phyloP scores from a whole-genome alignment of 2,113 vertebrate species.

The Athene noctua region DNA sequence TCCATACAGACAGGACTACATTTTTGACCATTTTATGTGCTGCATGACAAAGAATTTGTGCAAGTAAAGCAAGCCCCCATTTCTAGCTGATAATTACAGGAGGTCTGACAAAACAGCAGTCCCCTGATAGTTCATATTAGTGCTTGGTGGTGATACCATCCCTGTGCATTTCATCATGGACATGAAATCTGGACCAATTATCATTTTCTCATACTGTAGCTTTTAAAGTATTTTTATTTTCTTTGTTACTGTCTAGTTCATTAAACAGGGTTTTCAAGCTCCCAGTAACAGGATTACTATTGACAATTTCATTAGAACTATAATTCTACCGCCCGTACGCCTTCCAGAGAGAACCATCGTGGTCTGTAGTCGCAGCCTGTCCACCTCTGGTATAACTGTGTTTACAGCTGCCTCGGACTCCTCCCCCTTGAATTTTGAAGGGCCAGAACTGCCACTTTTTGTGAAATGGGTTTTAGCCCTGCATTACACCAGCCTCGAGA shows the following conservation, averaged over 20 bases:
- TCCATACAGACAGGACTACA: background rate
- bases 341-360: slow-evolving; percentile 57
- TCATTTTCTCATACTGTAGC: slow-evolving; percentile 59
- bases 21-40: background rate
- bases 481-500: slow-evolving; percentile 17
- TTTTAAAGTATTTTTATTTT: slow-evolving; percentile 72
- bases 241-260: slow-evolving; percentile 72
- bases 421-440: slow-evolving; percentile 18
- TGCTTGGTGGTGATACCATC: slow-evolving; percentile 22
- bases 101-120: slow-evolving; percentile 10
- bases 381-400: slow-evolving; percentile 16
- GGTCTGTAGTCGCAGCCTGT: slow-evolving; percentile 57
- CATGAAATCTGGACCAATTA: slow-evolving; percentile 61
- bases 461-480: background rate
- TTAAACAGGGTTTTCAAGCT: slow-evolving; percentile 72
- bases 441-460: slow-evolving; percentile 48
- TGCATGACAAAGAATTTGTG: background rate
- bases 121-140: slow-evolving; percentile 6
- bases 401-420: slow-evolving; percentile 46
- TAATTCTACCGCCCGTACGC: slow-evolving; percentile 56
- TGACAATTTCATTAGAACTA: slow-evolving; percentile 74
- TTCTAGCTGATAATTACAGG: background rate
- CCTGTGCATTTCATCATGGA: slow-evolving; percentile 53
- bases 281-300: slow-evolving; percentile 71
- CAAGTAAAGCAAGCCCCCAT: background rate